These are phyloP conservation scores for Coregonus sp. DNA, from an alignment of 2,797 vertebrate genomes.

Conservation along the genomic window DNA sequence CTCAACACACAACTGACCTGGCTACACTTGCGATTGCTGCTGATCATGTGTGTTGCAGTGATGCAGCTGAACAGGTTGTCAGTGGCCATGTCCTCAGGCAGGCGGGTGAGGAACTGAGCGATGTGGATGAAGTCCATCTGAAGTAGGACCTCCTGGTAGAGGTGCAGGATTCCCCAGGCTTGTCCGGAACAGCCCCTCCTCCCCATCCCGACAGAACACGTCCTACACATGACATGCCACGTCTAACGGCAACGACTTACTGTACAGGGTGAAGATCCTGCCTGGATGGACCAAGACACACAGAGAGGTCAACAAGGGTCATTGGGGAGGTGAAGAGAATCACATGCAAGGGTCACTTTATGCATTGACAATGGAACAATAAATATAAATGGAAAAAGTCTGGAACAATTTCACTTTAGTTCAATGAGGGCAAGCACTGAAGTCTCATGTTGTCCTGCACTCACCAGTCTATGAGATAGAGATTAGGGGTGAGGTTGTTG, in stretches of 20 bases:
- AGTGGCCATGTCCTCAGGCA: conserved; percentile 79
- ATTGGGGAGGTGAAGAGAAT: not conserved
- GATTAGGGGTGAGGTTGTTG: too few relatives aligned
- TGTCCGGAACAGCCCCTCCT: conserved; percentile 93
- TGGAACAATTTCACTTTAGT: not conserved
- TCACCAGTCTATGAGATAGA: not conserved
- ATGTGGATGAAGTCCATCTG: conserved; percentile 98
- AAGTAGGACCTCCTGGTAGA: conserved; percentile 90
- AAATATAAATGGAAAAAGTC: not conserved
- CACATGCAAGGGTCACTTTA: not conserved
- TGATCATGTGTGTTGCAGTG: conserved; percentile 70
- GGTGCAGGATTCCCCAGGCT: conserved; percentile 87
- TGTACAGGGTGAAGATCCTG: conserved; percentile 97
- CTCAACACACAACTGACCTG: conserved; percentile 76
- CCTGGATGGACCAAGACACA: not conserved
- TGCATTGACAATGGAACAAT: not conserved
- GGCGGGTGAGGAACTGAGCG: conserved; percentile 92
- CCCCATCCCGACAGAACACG: conserved; percentile 94
- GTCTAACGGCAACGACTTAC: conserved; percentile 92
- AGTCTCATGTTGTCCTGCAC: not conserved
- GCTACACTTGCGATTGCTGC: conserved; percentile 91
- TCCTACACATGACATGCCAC: conserved; percentile 96
- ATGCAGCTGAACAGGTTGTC: conserved; percentile 88
- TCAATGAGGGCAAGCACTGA: too few relatives aligned
- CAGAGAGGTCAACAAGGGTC: not conserved